Evolutionary conservation across 2,113 vertebrate species (phyloP).

Genomic region (Tricholaema leucomelas): DNA sequence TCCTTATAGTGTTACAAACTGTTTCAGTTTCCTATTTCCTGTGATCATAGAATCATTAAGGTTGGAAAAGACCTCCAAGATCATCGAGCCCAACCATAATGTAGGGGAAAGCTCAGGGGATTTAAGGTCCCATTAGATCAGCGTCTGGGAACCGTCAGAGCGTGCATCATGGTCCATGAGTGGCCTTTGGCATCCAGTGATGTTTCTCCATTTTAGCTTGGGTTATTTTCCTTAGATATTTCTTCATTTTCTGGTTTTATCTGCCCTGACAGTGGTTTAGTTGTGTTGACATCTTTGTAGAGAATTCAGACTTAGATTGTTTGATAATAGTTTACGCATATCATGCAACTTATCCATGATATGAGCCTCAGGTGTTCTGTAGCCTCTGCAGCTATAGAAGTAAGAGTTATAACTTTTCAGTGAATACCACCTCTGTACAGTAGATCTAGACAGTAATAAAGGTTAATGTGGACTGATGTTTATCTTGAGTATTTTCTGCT

Average conservation of each 20-base stretch:
- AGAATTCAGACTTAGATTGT: neutral
- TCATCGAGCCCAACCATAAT: too few relatives aligned
- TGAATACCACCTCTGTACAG: neutral
- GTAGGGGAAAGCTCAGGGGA: too few relatives aligned
- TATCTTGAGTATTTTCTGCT: neutral
- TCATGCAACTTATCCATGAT: neutral
- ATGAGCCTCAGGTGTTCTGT: neutral
- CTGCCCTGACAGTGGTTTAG: neutral
- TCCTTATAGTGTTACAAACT: neutral
- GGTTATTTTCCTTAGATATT: neutral
- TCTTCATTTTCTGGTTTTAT: neutral
- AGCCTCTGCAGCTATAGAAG: neutral
- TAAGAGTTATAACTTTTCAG: neutral
- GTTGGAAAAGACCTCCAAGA: too few relatives aligned
- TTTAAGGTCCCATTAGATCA: too few relatives aligned
- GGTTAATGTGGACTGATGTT: neutral
- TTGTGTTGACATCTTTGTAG: neutral
- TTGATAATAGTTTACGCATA: neutral
- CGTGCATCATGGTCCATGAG: too few relatives aligned
- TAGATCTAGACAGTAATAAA: neutral
- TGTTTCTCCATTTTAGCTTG: neutral
- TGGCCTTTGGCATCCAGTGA: too few relatives aligned
- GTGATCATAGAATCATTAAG: too few relatives aligned
- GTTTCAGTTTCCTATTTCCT: neutral
- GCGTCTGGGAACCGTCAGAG: too few relatives aligned